Conservation (phyloP, 2,888 invertebrate species). For the Brenthis ino region DNA sequence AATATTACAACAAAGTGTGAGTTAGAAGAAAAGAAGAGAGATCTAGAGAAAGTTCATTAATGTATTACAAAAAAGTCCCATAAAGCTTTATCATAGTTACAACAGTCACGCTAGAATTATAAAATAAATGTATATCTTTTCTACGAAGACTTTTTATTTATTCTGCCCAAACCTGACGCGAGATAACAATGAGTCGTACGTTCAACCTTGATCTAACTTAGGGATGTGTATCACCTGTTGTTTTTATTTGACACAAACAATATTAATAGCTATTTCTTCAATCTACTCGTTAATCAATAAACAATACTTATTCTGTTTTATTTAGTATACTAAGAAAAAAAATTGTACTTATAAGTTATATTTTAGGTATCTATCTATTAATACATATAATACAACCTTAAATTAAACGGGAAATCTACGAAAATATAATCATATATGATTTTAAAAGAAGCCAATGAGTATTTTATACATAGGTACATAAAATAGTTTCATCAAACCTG, state of each 20-base stretch:
- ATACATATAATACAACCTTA: too few relatives aligned
- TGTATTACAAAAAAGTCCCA: constrained; percentile 69
- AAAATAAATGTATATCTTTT: constrained; percentile 76
- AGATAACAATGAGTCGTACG: constrained; percentile 79
- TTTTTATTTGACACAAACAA: background rate
- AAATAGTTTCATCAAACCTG: background rate
- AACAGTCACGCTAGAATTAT: constrained; percentile 69
- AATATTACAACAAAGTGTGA: background rate
- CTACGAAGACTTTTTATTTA: constrained; percentile 78
- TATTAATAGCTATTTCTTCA: too few relatives aligned
- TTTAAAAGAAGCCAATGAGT: too few relatives aligned
- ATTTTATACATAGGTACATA: background rate
- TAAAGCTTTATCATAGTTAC: constrained; percentile 74
- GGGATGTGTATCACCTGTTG: constrained; percentile 41
- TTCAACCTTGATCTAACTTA: constrained; percentile 56
- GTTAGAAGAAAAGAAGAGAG: constrained; percentile 1
- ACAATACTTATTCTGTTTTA: too few relatives aligned
- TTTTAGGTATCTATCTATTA: too few relatives aligned
- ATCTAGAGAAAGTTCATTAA: constrained; percentile 67
- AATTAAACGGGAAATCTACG: too few relatives aligned
- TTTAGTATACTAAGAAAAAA: too few relatives aligned
- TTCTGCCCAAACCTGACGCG: constrained; percentile 68
- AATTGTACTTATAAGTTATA: too few relatives aligned
- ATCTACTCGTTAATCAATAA: too few relatives aligned
- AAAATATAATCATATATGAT: too few relatives aligned